phyloP scores from a whole-genome alignment of 2,113 vertebrate species.

The Nothobranchius kuhntae region DNA sequence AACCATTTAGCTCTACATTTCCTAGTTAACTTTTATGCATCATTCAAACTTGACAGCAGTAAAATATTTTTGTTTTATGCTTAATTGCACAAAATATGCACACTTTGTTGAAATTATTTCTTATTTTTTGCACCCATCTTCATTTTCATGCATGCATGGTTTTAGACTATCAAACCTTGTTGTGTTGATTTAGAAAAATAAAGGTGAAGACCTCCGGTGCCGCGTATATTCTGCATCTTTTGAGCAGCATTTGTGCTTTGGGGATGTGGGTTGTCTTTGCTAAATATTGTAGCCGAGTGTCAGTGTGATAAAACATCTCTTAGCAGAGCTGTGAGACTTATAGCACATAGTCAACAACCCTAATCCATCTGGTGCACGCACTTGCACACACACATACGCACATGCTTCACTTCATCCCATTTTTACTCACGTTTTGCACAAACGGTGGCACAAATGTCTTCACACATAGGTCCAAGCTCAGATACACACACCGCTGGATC shows the following conservation, averaged over 20 bases:
- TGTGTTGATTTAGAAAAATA: neutral
- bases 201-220: neutral
- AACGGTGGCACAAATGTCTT: conserved; percentile 37
- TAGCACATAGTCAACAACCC: conserved; percentile 56
- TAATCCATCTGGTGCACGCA: conserved; percentile 46
- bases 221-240: conserved; percentile 2
- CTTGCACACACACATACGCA: conserved; percentile 27
- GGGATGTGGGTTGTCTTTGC: conserved; percentile 51
- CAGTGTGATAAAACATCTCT: conserved; percentile 70
- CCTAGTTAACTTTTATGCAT: too few relatives aligned
- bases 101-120: too few relatives aligned
- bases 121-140: too few relatives aligned
- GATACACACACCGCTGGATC: conserved; percentile 13
- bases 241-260: conserved; percentile 18
- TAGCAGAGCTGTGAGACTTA: conserved; percentile 49
- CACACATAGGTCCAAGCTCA: conserved; percentile 11
- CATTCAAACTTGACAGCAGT: too few relatives aligned
- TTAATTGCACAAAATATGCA: too few relatives aligned
- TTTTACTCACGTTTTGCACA: conserved; percentile 27
- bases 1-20: too few relatives aligned
- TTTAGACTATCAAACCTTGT: too few relatives aligned
- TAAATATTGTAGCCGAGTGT: conserved; percentile 49
- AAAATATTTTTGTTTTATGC: too few relatives aligned
- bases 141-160: neutral
- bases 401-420: conserved; percentile 15